Percentiles rank a stretch among this genome's conserved stretches.
phyloP scores from a whole-genome alignment of 2,113 vertebrate species.

The Mionectes macconnelli region DNA sequence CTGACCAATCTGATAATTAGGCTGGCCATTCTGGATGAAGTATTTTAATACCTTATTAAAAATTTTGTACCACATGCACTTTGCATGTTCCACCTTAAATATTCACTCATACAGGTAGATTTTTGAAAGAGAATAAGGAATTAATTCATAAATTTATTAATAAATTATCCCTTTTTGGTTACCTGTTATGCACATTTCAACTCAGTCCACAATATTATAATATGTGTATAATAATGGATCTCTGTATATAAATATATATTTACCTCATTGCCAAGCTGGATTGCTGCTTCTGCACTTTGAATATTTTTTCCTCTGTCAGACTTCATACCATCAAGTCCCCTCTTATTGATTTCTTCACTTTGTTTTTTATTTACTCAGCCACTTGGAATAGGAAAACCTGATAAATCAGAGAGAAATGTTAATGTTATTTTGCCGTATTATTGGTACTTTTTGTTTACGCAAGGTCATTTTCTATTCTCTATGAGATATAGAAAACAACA shows the following conservation, averaged over 20 bases:
- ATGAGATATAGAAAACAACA: neutral
- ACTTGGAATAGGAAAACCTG: neutral
- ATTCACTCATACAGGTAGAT: neutral
- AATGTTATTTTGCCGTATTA: neutral
- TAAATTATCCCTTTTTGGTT: neutral
- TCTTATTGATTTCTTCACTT: neutral
- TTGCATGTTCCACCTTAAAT: neutral
- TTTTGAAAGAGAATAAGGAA: neutral
- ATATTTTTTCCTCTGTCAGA: neutral
- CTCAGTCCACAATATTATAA: neutral
- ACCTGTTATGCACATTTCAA: neutral
- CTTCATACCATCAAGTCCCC: neutral
- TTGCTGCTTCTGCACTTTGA: neutral
- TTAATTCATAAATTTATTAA: neutral
- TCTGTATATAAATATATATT: neutral
- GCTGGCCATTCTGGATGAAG: neutral
- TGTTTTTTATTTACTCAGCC: neutral
- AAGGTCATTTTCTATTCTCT: neutral
- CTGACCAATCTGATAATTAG: neutral
- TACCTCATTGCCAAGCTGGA: neutral
- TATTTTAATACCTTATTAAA: neutral
- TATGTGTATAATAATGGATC: neutral
- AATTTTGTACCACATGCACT: neutral
- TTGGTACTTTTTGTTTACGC: neutral
- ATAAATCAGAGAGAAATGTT: neutral